Conservation (phyloP, 2,888 invertebrate genomes). For the Orthosia cruda region DNA sequence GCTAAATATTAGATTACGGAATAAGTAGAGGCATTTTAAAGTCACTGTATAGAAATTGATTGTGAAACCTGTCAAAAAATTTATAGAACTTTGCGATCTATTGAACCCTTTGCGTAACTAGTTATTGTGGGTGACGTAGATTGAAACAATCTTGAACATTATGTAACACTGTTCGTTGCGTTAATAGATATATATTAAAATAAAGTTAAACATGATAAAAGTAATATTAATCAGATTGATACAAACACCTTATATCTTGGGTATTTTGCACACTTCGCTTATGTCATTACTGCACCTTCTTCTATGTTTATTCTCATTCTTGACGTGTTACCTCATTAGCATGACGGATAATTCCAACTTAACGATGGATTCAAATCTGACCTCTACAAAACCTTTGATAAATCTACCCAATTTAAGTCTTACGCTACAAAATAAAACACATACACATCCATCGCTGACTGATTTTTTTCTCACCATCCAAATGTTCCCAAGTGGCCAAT, state of each 20-base stretch:
- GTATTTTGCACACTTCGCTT: not conserved
- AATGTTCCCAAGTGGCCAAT: constrained; percentile 62
- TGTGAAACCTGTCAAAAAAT: constrained; percentile 56
- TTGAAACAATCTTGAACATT: constrained; percentile 6
- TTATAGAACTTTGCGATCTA: constrained; percentile 33
- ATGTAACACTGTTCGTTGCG: not conserved
- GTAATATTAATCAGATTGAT: not conserved
- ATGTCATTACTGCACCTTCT: not conserved
- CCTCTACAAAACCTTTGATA: constrained; percentile 25
- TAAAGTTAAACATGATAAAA: not conserved
- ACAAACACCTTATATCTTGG: not conserved
- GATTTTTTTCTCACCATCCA: constrained; percentile 57
- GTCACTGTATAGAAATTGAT: constrained; percentile 52
- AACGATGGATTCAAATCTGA: not conserved
- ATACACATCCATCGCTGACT: constrained; percentile 25
- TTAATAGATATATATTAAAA: not conserved
- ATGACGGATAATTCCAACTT: constrained; percentile 1
- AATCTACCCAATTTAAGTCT: constrained; percentile 10
- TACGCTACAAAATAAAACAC: constrained; percentile 39
- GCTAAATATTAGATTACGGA: constrained; percentile 66
- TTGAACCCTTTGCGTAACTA: constrained; percentile 45
- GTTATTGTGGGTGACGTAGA: constrained; percentile 24
- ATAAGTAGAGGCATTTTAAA: constrained; percentile 61
- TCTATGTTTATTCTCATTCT: not conserved
- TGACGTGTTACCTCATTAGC: not conserved